Evolutionary conservation across 2,797 vertebrate genomes (phyloP), one percentile per base, ranked within the genome.

Genomic region (Oreonectes daqikongensis): DNA sequence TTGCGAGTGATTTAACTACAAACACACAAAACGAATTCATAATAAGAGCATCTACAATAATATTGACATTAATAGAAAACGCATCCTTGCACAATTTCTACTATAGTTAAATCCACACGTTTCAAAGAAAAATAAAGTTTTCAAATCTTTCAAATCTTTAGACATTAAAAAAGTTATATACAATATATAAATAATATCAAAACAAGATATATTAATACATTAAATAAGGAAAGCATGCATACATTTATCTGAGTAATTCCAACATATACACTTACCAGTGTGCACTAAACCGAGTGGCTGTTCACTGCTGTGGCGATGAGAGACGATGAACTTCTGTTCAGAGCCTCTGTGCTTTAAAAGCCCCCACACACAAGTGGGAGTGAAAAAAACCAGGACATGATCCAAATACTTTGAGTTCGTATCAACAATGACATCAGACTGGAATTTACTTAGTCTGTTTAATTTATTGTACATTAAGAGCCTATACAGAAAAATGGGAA

Each of bases 371-470:
- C 81, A 30, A 78, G 77, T 81, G 24, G 65, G 44, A 35, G 68
- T 35, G 26, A 71, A 75, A 26, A 35, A 68, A 73, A 52, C 5
- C 65, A 81, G 86, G 86, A 86, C 81, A 53, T 26, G 72, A 87
- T 89, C 90, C 90, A 91, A 88, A 88, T 82, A 20, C 84, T 84
- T 82, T 74, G 77, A 79, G 80, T 80, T 77, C 82, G 61, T 61
- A 88, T 85, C 91, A 92, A 92, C 92, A 91, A 91, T 92, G 90
- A 93, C 88, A 85, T 92, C 91, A 93, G 48, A 81, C 78, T 89
- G 90, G 91, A 93, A 92, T 92, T 89, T 83, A 85, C 72, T 83
- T 86, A 83, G 69, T 82, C 60, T 65, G 48, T 20, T 28, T 55
- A 15, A 74, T 48, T 48, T 35, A 42, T 20, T 14, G 22, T 42